These are phyloP conservation scores for Parascotia fuliginaria DNA, from an alignment of 2,888 invertebrate genomes.

Conservation along the genomic window DNA sequence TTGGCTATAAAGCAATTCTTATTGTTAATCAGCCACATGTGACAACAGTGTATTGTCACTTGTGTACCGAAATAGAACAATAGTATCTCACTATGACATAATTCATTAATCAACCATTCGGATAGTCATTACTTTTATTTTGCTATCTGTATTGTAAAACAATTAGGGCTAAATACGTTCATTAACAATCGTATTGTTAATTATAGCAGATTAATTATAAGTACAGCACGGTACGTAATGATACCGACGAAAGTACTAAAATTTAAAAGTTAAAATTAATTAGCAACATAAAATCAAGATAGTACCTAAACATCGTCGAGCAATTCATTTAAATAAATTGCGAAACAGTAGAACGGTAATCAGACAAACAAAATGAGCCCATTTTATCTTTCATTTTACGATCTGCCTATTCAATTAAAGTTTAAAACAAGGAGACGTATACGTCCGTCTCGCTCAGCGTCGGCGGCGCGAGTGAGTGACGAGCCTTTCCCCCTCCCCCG, in stretches of 20 bases:
- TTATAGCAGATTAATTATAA: neutral
- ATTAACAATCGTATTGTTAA: neutral
- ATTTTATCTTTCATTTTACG: constrained; percentile 8
- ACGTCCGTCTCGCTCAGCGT: constrained; percentile 3
- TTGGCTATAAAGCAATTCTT: too few relatives aligned
- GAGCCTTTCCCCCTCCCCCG: constrained; percentile 21
- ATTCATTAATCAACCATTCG: too few relatives aligned
- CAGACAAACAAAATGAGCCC: constrained; percentile 3
- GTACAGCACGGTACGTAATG: neutral
- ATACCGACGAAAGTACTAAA: neutral
- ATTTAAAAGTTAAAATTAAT: neutral
- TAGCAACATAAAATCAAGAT: neutral
- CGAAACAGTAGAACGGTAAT: constrained; percentile 4
- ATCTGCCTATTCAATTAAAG: constrained; percentile 14
- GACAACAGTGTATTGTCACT: too few relatives aligned
- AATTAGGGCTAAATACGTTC: too few relatives aligned
- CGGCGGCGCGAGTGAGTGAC: constrained; percentile 23
- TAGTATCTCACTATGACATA: too few relatives aligned
- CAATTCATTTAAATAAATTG: constrained; percentile 12
- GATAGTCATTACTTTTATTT: too few relatives aligned
- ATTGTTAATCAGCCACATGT: too few relatives aligned
- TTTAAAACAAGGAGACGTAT: neutral
- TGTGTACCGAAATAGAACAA: too few relatives aligned
- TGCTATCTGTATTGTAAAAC: neutral
- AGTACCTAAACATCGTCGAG: neutral